A percentile compares a stretch with the other conserved stretches of the same genome.
Conservation (phyloP, 2,888 invertebrate species). For the Panorpa germanica region DNA sequence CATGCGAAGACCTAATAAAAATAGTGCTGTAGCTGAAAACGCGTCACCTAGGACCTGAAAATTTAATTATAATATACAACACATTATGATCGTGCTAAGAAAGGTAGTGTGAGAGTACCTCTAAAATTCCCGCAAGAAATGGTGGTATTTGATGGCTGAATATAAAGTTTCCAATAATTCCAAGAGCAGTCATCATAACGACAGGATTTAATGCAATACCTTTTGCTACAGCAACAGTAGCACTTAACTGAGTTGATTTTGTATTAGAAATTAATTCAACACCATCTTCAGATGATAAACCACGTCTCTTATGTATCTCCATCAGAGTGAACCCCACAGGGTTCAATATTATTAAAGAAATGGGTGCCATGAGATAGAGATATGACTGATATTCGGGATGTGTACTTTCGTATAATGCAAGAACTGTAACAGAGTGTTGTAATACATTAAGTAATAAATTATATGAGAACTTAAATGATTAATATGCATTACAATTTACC, state of each 20-base stretch:
- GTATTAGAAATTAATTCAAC: too few species aligned
- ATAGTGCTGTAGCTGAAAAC: conserved; percentile 81
- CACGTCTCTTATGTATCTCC: too few species aligned
- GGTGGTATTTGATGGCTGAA: conserved; percentile 63
- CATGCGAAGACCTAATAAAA: conserved; percentile 79
- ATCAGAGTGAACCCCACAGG: conserved; percentile 79
- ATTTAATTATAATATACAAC: conserved; percentile 9
- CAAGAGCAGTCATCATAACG: conserved; percentile 81
- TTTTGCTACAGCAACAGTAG: too few species aligned
- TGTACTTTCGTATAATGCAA: conserved; percentile 62
- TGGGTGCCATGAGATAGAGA: conserved; percentile 84
- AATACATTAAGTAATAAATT: conserved; percentile 5
- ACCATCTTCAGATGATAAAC: too few species aligned
- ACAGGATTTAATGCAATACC: conserved; percentile 60
- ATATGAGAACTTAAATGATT: not conserved
- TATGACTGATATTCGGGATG: conserved; percentile 86
- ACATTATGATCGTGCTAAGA: not conserved
- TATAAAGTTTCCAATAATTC: conserved; percentile 65
- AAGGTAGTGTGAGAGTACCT: conserved; percentile 32
- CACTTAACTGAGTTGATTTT: too few species aligned
- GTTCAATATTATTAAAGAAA: conserved; percentile 80
- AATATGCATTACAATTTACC: conserved; percentile 33
- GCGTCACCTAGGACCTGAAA: conserved; percentile 60
- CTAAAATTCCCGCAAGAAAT: conserved; percentile 52
- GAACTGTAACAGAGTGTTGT: conserved; percentile 33